Base-by-base conservation (phyloP, 2,888 invertebrate species). In the Ctena decussata region DNA sequence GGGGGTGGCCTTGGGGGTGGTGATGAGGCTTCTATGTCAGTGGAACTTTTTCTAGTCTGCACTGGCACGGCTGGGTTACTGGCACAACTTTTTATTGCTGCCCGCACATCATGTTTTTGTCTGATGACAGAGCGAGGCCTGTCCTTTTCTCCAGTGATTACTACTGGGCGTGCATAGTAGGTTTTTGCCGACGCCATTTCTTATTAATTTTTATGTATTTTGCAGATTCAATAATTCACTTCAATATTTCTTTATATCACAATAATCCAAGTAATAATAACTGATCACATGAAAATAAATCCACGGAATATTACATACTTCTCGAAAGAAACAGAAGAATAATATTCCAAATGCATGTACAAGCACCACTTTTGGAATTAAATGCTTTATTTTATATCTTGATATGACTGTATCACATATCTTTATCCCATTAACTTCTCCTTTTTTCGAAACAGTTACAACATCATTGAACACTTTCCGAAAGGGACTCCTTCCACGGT, bases 1-100 rank as follows among this genome's bases (percentile, higher is more conserved):
- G 88, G 88, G n/a, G 88, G 88, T 6, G 88, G 88, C 21, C 85
- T 72, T 6, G 85, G 85, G 1, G 88, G 88, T 3, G 88, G 88
- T 8, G 80, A 41, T 11, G 84, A 57, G 37, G 77, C 57, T 30
- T 81, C 81, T 2, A 84, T 60, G 24, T 84, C 84, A 0, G 35
- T 18, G 35, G 65, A 5, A 11, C 15, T 5, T 53, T 65, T 65
- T 18, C 65, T 65, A 35, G 35, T 65, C 12, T 35, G 65, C 35
- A 65, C 12, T 11, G 65, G 65, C 18, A 65, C 65, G 35, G 5
- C 18, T 35, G 65, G 65, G 35, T 1, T 65, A 30, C 35, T 35
- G 41, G 41, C 6, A 30, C 72, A n/a, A 46, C 72, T 72, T 44
- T 44, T 41, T 72, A 30, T 39, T 27, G 6, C 15, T 30, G 21